phyloP scores from a whole-genome alignment of 2,888 invertebrate genomes.

The Cybosia mesomella region DNA sequence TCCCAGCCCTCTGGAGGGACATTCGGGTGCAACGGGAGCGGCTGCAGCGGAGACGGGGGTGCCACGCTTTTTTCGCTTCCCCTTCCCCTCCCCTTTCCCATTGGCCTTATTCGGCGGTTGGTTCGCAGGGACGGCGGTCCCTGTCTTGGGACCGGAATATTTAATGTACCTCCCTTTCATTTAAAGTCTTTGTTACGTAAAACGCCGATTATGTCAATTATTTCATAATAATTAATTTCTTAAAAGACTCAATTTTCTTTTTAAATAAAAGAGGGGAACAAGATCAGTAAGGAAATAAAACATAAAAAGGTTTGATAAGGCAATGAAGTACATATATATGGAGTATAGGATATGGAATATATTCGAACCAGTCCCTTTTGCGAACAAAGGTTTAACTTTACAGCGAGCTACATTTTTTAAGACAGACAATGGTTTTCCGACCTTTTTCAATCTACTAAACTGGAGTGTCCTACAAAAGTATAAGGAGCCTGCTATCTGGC shows the following conservation, averaged over 20 bases:
- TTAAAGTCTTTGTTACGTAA: not conserved
- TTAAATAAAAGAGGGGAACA: not conserved
- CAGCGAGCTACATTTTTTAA: slow-evolving; percentile 29
- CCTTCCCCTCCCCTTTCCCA: no score
- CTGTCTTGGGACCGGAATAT: no score
- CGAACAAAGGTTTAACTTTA: slow-evolving; percentile 34
- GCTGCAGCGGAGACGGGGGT: no score
- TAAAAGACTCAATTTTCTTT: not conserved
- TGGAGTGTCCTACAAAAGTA: slow-evolving; percentile 27
- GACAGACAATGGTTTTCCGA: slow-evolving; percentile 39
- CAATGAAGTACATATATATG: not conserved
- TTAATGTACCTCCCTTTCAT: not conserved
- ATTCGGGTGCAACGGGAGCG: no score
- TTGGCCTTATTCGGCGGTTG: no score
- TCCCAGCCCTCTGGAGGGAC: no score
- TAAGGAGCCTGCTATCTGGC: slow-evolving; percentile 4
- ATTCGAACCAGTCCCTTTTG: slow-evolving; percentile 19
- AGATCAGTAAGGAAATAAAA: not conserved
- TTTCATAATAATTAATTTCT: not conserved
- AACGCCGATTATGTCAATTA: not conserved
- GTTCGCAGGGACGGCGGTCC: no score
- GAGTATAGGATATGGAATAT: not conserved
- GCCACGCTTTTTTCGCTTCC: no score
- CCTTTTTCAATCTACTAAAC: slow-evolving; percentile 31
- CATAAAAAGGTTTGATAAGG: not conserved